Evolutionary conservation across 2,797 vertebrate genomes (phyloP).

Genomic region (Chaetodon trifasciatus): DNA sequence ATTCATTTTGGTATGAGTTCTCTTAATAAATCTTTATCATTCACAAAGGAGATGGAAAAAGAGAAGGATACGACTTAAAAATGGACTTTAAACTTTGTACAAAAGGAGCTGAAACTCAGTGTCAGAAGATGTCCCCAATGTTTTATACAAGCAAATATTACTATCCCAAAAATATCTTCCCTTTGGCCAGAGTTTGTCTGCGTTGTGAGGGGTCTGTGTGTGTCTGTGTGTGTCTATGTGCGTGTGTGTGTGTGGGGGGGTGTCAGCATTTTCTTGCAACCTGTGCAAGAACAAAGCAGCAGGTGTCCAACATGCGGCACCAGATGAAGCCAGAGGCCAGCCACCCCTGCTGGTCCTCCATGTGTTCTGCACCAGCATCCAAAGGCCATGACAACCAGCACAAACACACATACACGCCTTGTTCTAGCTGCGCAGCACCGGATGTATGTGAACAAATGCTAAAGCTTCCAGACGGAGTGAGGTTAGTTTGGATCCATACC

Average conservation of each 20-base stretch:
- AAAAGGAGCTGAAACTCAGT: background rate
- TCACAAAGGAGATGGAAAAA: background rate
- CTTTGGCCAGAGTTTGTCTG: background rate
- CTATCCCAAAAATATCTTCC: slow-evolving; percentile 4
- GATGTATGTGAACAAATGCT: slow-evolving; percentile 58
- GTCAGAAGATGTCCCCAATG: background rate
- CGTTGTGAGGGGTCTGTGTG: background rate
- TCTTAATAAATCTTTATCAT: slow-evolving; percentile 7
- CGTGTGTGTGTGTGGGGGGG: slow-evolving; percentile 14
- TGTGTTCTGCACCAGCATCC: slow-evolving; percentile 48
- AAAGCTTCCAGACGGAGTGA: slow-evolving; percentile 57
- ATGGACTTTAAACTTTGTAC: background rate
- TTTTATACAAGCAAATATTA: background rate
- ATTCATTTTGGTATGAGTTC: background rate
- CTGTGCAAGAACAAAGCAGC: slow-evolving; percentile 57
- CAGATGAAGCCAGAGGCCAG: slow-evolving; percentile 52
- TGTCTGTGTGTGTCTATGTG: slow-evolving; percentile 1
- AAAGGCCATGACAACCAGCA: slow-evolving; percentile 36
- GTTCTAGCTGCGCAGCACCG: slow-evolving; percentile 32
- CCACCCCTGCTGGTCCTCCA: slow-evolving; percentile 39
- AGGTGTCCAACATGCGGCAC: slow-evolving; percentile 72
- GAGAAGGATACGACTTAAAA: background rate
- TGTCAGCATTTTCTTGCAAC: slow-evolving; percentile 21
- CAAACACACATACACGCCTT: slow-evolving; percentile 29
- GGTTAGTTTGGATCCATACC: slow-evolving; percentile 61